Percentiles rank a stretch among this genome's conserved stretches.
Evolutionary conservation across 2,797 vertebrate genomes (phyloP).

Genomic region (Epinephelus awoara): DNA sequence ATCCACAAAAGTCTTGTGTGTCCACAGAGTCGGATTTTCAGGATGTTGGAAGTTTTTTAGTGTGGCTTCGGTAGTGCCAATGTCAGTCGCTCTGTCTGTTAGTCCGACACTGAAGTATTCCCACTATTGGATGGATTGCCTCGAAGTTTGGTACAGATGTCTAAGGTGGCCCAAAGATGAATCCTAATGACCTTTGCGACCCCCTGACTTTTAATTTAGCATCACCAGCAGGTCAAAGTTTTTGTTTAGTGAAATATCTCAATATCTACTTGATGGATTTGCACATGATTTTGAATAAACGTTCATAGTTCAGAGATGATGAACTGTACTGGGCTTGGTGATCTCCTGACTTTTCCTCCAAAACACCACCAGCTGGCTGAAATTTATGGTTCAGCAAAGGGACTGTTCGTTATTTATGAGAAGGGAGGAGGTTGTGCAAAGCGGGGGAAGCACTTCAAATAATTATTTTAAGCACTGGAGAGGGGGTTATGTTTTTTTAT

Average conservation of each 20-base stretch:
- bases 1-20: background rate
- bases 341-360: no score
- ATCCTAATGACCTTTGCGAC: background rate
- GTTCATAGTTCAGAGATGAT: no score
- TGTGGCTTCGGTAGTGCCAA: background rate
- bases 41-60: background rate
- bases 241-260: background rate
- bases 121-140: background rate
- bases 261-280: background rate
- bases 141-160: background rate
- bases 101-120: conserved; percentile 2
- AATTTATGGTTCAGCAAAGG: no score
- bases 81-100: background rate
- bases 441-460: no score
- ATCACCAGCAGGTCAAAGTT: background rate
- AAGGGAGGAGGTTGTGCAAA: no score
- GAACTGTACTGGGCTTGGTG: no score
- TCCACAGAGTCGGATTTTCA: background rate
- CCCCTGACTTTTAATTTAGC: background rate
- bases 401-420: no score
- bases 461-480: no score
- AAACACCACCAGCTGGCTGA: no score
- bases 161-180: background rate
- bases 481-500: no score
- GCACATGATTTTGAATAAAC: background rate